A percentile compares a stretch with the other conserved stretches of the same genome.
phyloP scores from a whole-genome alignment of 2,888 invertebrate genomes.

The Drosophila colorata region DNA sequence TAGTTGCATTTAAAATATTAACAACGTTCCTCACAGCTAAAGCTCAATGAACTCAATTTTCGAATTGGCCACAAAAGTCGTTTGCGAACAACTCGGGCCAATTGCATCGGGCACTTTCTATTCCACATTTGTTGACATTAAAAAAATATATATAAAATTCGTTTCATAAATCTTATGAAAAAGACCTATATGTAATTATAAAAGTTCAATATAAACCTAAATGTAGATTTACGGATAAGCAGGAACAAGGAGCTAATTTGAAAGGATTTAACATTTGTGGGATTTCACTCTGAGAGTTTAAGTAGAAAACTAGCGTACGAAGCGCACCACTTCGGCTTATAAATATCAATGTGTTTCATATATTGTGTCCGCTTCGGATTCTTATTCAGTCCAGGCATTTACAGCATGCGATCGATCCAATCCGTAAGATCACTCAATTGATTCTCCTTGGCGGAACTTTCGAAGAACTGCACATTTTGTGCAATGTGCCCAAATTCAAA shows the following conservation, averaged over 20 bases:
- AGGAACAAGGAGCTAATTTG: constrained; percentile 11
- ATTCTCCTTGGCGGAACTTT: constrained; percentile 88
- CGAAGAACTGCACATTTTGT: constrained; percentile 90
- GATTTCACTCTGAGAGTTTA: constrained; percentile 16
- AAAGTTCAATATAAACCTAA: constrained; percentile 36
- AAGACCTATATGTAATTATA: constrained; percentile 21
- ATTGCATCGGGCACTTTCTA: not conserved
- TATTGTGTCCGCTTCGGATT: constrained; percentile 28
- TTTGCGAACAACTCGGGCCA: not conserved
- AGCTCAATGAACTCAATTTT: constrained; percentile 3
- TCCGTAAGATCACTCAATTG: constrained; percentile 88
- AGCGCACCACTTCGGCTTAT: constrained; percentile 16
- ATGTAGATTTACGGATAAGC: constrained; percentile 19
- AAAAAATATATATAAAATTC: constrained; percentile 17
- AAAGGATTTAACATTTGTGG: constrained; percentile 19
- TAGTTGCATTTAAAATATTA: not conserved
- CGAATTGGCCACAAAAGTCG: not conserved
- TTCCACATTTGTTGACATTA: constrained; percentile 1
- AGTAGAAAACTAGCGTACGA: constrained; percentile 15
- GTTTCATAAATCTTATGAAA: constrained; percentile 26
- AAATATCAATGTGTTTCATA: constrained; percentile 56
- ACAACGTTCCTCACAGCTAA: not conserved
- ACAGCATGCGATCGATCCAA: constrained; percentile 89
- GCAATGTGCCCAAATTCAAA: constrained; percentile 93
- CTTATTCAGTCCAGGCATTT: constrained; percentile 41